Conservation (phyloP, 1,140 invertebrate species). For the Euura lappo region DNA sequence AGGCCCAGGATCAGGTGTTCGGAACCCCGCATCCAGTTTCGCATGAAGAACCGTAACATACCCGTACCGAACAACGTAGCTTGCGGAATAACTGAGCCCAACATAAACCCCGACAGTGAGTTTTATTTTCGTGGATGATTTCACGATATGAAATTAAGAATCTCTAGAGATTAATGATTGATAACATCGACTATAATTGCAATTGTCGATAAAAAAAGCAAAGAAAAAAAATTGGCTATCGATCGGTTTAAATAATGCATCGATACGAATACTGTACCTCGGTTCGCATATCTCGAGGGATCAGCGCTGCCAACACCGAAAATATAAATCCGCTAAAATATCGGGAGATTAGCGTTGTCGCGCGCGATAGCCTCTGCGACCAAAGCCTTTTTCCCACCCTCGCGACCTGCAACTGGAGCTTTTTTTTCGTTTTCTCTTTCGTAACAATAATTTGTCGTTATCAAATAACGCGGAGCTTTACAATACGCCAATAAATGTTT, state of each 20-base stretch:
- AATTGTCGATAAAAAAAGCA: too few relatives aligned
- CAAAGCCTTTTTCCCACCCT: background rate
- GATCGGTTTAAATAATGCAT: background rate
- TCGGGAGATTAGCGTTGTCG: slow-evolving; percentile 55
- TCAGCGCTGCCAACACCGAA: slow-evolving; percentile 36
- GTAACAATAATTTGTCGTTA: slow-evolving; percentile 63
- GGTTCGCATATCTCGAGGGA: slow-evolving; percentile 14
- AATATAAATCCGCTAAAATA: slow-evolving; percentile 60
- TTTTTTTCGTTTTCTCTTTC: slow-evolving; percentile 45
- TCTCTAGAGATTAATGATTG: too few relatives aligned
- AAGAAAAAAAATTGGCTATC: too few relatives aligned
- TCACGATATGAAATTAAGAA: too few relatives aligned
- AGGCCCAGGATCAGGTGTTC: slow-evolving; percentile 53
- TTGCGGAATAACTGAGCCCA: background rate
- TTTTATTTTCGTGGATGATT: too few relatives aligned
- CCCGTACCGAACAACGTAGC: background rate
- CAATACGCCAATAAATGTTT: slow-evolving; percentile 52
- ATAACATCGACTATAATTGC: too few relatives aligned
- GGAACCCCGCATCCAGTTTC: background rate
- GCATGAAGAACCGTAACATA: slow-evolving; percentile 1
- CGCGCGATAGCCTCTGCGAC: slow-evolving; percentile 2
- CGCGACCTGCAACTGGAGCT: background rate
- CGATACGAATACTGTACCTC: background rate
- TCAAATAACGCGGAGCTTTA: slow-evolving; percentile 51
- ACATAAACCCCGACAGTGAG: background rate